Conservation (phyloP, 2,888 invertebrate species). For the Lasioglossum morio region DNA sequence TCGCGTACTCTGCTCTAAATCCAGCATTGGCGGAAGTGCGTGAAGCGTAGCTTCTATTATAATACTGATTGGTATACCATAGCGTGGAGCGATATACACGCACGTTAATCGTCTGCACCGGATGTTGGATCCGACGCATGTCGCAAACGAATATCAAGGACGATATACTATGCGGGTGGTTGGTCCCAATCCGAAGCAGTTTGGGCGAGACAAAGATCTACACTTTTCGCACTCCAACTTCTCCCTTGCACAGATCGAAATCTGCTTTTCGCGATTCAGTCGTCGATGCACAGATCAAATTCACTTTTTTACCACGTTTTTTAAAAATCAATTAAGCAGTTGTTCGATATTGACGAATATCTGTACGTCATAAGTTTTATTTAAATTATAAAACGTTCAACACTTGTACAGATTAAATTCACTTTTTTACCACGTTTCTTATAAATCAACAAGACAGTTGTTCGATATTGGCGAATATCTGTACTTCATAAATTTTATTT, state of each 20-base stretch:
- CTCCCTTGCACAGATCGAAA: background rate
- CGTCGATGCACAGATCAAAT: background rate
- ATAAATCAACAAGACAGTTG: too few relatives aligned
- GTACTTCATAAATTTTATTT: too few relatives aligned
- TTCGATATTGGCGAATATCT: too few relatives aligned
- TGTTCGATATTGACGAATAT: too few relatives aligned
- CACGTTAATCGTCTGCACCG: slow-evolving; percentile 69
- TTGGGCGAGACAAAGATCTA: background rate
- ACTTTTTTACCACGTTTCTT: too few relatives aligned
- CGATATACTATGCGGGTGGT: slow-evolving; percentile 37
- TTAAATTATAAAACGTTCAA: too few relatives aligned
- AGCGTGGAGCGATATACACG: slow-evolving; percentile 54
- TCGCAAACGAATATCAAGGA: slow-evolving; percentile 70
- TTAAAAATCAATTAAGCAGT: too few relatives aligned
- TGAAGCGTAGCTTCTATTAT: slow-evolving; percentile 64
- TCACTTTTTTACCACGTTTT: too few relatives aligned
- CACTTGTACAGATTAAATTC: too few relatives aligned
- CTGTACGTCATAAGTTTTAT: too few relatives aligned
- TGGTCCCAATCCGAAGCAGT: slow-evolving; percentile 23
- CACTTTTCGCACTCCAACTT: background rate
- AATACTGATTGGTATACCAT: slow-evolving; percentile 68
- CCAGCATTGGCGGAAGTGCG: slow-evolving; percentile 73
- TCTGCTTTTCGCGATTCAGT: background rate
- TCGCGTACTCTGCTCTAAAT: slow-evolving; percentile 66
- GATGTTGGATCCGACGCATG: slow-evolving; percentile 63